Evolutionary conservation across 2,113 vertebrate genomes (phyloP).

Genomic region (Lepus europaeus): DNA sequence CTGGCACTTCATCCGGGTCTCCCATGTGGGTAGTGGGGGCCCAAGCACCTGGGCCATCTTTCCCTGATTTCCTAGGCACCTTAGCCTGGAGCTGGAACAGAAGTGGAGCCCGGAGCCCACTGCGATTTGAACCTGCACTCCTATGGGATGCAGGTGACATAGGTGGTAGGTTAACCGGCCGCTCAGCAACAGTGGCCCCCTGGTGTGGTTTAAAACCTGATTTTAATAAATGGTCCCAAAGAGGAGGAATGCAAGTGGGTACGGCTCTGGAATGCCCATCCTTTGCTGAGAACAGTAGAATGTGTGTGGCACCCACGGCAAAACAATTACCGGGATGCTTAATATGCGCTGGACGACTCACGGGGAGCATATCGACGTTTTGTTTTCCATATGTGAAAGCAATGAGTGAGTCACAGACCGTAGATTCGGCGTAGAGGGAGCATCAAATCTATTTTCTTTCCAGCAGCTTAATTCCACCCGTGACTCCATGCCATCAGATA

Average conservation of each 20-base stretch:
- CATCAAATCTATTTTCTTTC: not conserved
- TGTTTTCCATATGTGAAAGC: not conserved
- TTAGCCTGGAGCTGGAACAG: no score
- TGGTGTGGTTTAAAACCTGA: not conserved
- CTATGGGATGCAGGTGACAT: no score
- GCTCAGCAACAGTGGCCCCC: no score
- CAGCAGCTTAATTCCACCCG: not conserved
- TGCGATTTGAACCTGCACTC: no score
- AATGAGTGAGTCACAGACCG: constrained; percentile 3
- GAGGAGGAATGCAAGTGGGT: constrained; percentile 11
- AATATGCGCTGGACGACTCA: not conserved
- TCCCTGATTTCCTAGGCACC: no score
- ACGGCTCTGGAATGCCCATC: not conserved
- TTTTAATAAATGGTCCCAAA: not conserved
- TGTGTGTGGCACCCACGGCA: not conserved
- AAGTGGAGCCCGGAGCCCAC: no score
- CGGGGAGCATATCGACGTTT: not conserved
- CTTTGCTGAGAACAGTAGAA: not conserved
- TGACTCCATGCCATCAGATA: not conserved
- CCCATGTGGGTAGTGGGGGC: no score
- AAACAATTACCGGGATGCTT: not conserved
- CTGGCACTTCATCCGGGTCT: no score
- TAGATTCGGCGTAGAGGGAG: not conserved
- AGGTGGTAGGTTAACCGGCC: no score
- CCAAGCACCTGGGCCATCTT: no score